A percentile compares a stretch with the other conserved stretches of the same genome.
Evolutionary conservation across 2,888 invertebrate genomes (phyloP).

Genomic region (Thera britannica): DNA sequence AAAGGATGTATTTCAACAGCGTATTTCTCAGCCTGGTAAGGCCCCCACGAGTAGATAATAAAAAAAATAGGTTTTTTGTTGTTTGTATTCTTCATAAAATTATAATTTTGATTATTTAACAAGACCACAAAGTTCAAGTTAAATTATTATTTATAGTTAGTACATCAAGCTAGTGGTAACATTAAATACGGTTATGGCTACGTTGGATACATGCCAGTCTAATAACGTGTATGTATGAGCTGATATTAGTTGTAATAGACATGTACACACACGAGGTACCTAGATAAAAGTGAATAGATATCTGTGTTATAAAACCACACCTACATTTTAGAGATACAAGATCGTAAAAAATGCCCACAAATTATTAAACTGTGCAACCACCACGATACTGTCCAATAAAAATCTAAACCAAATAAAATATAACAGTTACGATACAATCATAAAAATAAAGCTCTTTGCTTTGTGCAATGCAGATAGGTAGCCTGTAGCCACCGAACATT

Average conservation of each 20-base stretch:
- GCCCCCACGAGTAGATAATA: too few relatives aligned
- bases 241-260: neutral
- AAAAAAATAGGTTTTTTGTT: too few relatives aligned
- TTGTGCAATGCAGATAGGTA: conserved; percentile 53
- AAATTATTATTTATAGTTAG: conserved; percentile 5
- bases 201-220: conserved; percentile 52
- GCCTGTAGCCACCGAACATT: conserved; percentile 46
- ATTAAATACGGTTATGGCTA: conserved; percentile 32
- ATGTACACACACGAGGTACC: neutral
- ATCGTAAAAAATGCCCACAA: neutral
- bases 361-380: neutral
- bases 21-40: too few relatives aligned
- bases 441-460: conserved; percentile 42
- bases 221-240: conserved; percentile 34
- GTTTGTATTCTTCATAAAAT: too few relatives aligned
- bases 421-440: conserved; percentile 20
- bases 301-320: too few relatives aligned
- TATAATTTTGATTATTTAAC: too few relatives aligned
- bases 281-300: too few relatives aligned
- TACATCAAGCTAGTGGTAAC: conserved; percentile 7
- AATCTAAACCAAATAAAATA: conserved; percentile 22
- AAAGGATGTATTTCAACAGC: too few relatives aligned
- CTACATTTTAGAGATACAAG: neutral
- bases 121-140: conserved; percentile 1
- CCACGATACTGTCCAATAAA: conserved; percentile 13